Evolutionary conservation across 2,113 vertebrate genomes (phyloP).

Genomic region (Thymallus thymallus): DNA sequence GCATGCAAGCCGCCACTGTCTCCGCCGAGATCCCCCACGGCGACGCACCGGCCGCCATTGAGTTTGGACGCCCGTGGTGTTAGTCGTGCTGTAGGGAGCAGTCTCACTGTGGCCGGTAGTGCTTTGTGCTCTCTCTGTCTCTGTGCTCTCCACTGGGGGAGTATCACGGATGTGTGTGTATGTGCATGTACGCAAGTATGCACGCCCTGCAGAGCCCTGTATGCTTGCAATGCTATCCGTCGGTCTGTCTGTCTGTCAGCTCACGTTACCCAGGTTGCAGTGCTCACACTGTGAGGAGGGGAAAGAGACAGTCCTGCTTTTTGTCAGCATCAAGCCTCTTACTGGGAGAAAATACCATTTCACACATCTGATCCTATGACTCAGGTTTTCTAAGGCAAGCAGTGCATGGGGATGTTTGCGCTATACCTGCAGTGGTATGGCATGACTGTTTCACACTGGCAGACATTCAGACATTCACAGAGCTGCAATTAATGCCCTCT

Average conservation of each 20-base stretch:
- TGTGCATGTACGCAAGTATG: constrained; percentile 19
- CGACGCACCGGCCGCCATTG: constrained; percentile 51
- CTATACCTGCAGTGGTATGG: too few relatives aligned
- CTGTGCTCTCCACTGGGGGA: too few relatives aligned
- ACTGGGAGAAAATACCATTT: not conserved
- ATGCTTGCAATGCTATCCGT: constrained; percentile 27
- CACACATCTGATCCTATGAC: not conserved
- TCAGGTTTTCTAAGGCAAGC: not conserved
- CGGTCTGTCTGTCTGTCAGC: constrained; percentile 52
- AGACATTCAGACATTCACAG: too few relatives aligned
- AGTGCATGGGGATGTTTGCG: too few relatives aligned
- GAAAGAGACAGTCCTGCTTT: constrained; percentile 31
- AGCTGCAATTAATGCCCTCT: too few relatives aligned
- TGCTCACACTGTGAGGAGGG: too few relatives aligned
- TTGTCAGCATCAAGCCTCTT: constrained; percentile 22
- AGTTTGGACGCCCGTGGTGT: constrained; percentile 8
- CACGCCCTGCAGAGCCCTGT: constrained; percentile 33
- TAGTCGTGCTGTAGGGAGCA: not conserved
- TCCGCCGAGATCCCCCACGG: constrained; percentile 46
- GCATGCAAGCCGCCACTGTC: not conserved
- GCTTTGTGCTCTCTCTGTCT: not conserved
- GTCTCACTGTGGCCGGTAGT: constrained; percentile 55
- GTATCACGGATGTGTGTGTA: not conserved
- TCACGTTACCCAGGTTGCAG: constrained; percentile 58
- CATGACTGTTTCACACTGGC: too few relatives aligned